Evolutionary conservation across 1,140 invertebrate species (phyloP).

Genomic region (Drosophila sechellia): DNA sequence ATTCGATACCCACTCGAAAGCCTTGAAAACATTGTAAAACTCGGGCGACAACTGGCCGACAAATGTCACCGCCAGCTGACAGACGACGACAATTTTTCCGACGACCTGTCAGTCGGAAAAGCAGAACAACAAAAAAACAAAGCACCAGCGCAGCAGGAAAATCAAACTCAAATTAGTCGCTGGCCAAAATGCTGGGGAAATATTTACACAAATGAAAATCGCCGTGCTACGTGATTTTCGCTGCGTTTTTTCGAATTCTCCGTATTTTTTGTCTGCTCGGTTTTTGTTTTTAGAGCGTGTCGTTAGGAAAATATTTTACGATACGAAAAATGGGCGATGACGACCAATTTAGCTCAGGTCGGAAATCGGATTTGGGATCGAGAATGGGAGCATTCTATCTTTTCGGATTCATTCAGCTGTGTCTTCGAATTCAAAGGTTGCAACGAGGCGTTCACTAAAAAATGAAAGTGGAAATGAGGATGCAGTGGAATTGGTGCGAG

Average conservation of each 20-base stretch:
- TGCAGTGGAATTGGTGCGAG: slow-evolving; percentile 21
- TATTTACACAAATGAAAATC: slow-evolving; percentile 83
- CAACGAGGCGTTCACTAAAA: slow-evolving; percentile 63
- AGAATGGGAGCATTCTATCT: slow-evolving; percentile 36
- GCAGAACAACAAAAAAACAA: slow-evolving; percentile 8
- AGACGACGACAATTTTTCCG: slow-evolving; percentile 61
- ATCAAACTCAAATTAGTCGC: slow-evolving; percentile 68
- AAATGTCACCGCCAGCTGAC: slow-evolving; percentile 75
- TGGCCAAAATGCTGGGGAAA: slow-evolving; percentile 52
- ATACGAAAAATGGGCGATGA: slow-evolving; percentile 39
- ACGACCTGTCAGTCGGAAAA: slow-evolving; percentile 58
- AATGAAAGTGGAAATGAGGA: slow-evolving; percentile 40
- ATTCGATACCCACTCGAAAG: slow-evolving; percentile 41
- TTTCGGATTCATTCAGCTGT: slow-evolving; percentile 51
- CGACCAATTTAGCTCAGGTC: slow-evolving; percentile 76
- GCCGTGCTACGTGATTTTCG: slow-evolving; percentile 73
- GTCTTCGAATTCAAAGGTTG: slow-evolving; percentile 40
- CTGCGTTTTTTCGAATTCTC: slow-evolving; percentile 71
- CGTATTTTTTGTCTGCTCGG: slow-evolving; percentile 1
- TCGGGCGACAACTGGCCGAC: slow-evolving; percentile 64
- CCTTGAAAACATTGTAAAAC: slow-evolving; percentile 78
- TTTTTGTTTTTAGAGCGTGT: slow-evolving; percentile 64
- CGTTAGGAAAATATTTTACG: slow-evolving; percentile 80
- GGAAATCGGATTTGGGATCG: slow-evolving; percentile 47
- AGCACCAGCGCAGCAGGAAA: slow-evolving; percentile 2